Evolutionary conservation across 2,113 vertebrate species (phyloP), one percentile per base, ranked within the genome.

Genomic region (Sphaerodactylus townsendi): DNA sequence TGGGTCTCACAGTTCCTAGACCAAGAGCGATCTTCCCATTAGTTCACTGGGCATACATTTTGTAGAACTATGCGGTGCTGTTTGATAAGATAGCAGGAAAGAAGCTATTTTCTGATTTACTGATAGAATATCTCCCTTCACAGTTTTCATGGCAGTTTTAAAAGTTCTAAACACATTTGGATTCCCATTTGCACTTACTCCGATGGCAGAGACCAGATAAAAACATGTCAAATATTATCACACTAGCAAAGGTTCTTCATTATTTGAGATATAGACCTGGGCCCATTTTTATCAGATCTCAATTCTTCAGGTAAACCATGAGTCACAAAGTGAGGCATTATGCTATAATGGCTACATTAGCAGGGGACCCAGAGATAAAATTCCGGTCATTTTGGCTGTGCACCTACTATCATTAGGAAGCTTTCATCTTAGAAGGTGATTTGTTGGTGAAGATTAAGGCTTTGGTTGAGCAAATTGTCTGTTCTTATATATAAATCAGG

Each of bases 81-180:
- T 77, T 90, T 89, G 92, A 91, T 92, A 95, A 92, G 92, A 94
- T 90, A 92, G 81, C 35, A 83, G 70, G 78, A 88, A 91, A 78
- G 10, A 90, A 92, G 88, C 84, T 93, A 91, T 92, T 92, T 93
- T 92, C 90, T 89, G 94, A 94, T 95, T 92, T 91, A 78, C 85
- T 90, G 93, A 93, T 92, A 93, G 41, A 50, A 17, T 91, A 90
- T 92, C 86, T 89, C 70, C 85, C 81, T 78, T 80, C 72, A 92
- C 1, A 1, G 88, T 76, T 87, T 91, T 84, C 90, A 88, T 87
- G 86, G 87, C 81, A 89, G 92, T 87, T 87, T 88, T 75, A 85
- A 93, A 94, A 93, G 77, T 93, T 93, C 83, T 87, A 88, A 94
- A 93, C 92, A 89, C 87, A 91, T 88, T 88, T 91, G 87, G 81